Evolutionary conservation across 35 echinoderm and acorn worm genomes (phyloP).

Genomic region (Patiria miniata): DNA sequence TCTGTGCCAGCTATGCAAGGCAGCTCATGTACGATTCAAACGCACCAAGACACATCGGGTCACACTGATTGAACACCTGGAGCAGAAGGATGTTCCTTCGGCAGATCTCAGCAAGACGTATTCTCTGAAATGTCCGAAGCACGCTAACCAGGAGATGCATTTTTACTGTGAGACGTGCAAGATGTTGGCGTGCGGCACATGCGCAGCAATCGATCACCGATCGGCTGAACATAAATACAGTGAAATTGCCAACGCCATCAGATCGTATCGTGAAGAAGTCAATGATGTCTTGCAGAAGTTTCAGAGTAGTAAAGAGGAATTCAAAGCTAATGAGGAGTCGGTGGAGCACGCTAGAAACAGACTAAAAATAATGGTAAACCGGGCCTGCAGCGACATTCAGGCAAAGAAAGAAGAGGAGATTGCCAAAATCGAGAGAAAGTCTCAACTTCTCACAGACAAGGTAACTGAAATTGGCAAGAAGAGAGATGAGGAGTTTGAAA

Average conservation of each 20-base stretch:
- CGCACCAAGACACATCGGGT: background rate
- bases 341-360: background rate
- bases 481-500: constrained; percentile 8
- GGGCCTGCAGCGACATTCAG: background rate
- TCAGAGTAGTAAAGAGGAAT: background rate
- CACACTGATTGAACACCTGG: background rate
- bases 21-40: background rate
- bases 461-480: background rate
- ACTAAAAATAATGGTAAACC: background rate
- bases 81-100: background rate
- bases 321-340: background rate
- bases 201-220: background rate
- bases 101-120: background rate
- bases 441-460: background rate
- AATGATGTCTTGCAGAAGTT: constrained; percentile 10
- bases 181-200: background rate
- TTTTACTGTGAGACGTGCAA: background rate
- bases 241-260: background rate
- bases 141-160: background rate
- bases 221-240: background rate
- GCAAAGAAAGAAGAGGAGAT: constrained; percentile 5
- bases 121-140: background rate
- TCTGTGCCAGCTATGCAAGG: background rate
- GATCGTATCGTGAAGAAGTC: background rate
- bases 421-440: background rate